Evolutionary conservation across 1,140 invertebrate genomes (phyloP).

Genomic region (Manduca sexta): DNA sequence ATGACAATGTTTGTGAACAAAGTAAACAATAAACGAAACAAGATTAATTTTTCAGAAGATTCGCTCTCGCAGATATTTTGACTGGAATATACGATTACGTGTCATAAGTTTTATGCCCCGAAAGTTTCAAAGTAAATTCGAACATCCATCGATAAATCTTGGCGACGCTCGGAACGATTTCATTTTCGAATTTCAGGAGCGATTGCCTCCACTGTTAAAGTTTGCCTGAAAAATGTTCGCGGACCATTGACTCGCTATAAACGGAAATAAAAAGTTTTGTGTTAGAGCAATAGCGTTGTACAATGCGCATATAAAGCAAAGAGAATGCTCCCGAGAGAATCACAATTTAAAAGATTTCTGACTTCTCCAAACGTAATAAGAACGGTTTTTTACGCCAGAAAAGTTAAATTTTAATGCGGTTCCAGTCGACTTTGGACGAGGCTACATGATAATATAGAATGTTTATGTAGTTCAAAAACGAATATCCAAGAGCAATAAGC

Average conservation of each 20-base stretch:
- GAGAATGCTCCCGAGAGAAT: slow-evolving; percentile 52
- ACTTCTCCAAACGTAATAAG: slow-evolving; percentile 50
- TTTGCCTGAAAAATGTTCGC: slow-evolving; percentile 72
- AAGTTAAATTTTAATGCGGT: not conserved
- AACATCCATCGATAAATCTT: slow-evolving; percentile 73
- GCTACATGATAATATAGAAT: slow-evolving; percentile 3
- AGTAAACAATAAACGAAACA: slow-evolving; percentile 23
- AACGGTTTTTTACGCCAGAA: slow-evolving; percentile 36
- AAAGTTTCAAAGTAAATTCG: slow-evolving; percentile 72
- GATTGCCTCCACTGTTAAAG: slow-evolving; percentile 72
- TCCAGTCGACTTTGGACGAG: not conserved
- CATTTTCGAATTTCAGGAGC: slow-evolving; percentile 73
- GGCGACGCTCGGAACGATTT: slow-evolving; percentile 70
- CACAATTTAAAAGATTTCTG: slow-evolving; percentile 54
- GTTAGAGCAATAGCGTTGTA: slow-evolving; percentile 67
- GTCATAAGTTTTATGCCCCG: slow-evolving; percentile 70
- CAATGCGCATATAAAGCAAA: slow-evolving; percentile 65
- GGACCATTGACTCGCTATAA: slow-evolving; percentile 71
- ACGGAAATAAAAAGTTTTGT: slow-evolving; percentile 72
- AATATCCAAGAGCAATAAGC: slow-evolving; percentile 43
- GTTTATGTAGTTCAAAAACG: slow-evolving; percentile 26
- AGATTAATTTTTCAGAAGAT: slow-evolving; percentile 30
- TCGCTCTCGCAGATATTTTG: slow-evolving; percentile 32
- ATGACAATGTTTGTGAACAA: slow-evolving; percentile 7
- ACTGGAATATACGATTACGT: slow-evolving; percentile 69